These are phyloP conservation scores for Nemotelus pantherinus DNA, from an alignment of 2,888 invertebrate genomes.

Conservation along the genomic window DNA sequence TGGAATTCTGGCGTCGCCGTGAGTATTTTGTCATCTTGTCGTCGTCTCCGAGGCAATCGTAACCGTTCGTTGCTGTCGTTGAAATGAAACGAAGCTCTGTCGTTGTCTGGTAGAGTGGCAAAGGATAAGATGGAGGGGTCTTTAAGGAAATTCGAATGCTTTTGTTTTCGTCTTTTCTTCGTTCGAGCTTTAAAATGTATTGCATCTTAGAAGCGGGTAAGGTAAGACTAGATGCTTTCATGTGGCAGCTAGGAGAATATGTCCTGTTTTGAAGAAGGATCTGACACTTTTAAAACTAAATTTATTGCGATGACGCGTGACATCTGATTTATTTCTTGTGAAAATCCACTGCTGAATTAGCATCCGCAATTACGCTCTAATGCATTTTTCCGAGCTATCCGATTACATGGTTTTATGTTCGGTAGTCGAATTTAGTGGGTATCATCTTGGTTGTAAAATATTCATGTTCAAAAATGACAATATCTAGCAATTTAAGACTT, in stretches of 20 bases:
- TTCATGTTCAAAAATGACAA: too few relatives aligned
- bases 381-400: constrained; percentile 42
- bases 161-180: constrained; percentile 21
- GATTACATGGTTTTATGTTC: background rate
- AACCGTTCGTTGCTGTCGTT: background rate
- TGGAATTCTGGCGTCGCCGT: background rate
- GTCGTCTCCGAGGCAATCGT: background rate
- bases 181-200: background rate
- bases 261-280: constrained; percentile 42
- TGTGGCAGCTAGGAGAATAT: constrained; percentile 23
- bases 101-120: background rate
- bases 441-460: too few relatives aligned
- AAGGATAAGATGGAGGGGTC: constrained; percentile 7
- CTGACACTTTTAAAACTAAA: constrained; percentile 52
- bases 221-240: background rate
- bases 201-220: background rate
- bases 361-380: constrained; percentile 54
- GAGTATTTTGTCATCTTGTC: background rate
- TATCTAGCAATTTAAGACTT: too few relatives aligned
- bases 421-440: too few relatives aligned
- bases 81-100: constrained; percentile 3
- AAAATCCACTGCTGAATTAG: constrained; percentile 51
- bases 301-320: constrained; percentile 52
- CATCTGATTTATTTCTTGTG: constrained; percentile 52
- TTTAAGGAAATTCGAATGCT: constrained; percentile 25